These are phyloP conservation scores for Anolis sagrei DNA, from an alignment of 2,113 vertebrate genomes.

Conservation along the genomic window DNA sequence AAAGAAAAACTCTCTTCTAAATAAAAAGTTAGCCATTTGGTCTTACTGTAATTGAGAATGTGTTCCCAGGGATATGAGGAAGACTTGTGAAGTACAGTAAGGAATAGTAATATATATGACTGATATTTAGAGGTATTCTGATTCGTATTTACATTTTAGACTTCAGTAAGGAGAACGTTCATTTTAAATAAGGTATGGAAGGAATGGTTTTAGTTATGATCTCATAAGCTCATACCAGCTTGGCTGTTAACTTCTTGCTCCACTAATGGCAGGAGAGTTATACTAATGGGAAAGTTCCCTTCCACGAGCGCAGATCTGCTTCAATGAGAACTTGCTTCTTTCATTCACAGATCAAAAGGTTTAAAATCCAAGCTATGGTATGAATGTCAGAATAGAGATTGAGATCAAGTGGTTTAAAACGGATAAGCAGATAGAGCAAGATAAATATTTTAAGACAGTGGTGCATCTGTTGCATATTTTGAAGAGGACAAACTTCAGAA, in stretches of 20 bases:
- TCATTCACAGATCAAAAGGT: background rate
- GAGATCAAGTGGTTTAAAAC: background rate
- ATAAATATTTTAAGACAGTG: constrained; percentile 12
- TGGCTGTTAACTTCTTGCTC: background rate
- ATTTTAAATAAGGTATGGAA: background rate
- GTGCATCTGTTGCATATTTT: background rate
- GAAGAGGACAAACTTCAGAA: background rate
- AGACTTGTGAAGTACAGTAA: background rate
- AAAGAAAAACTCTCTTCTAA: too few species aligned
- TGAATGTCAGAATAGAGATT: background rate
- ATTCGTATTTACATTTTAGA: background rate
- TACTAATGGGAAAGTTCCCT: background rate
- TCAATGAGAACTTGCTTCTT: background rate
- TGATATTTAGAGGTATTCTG: background rate
- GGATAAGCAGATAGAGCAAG: background rate
- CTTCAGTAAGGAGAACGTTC: background rate
- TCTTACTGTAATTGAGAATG: too few species aligned
- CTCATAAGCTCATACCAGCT: background rate
- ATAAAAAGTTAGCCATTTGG: too few species aligned
- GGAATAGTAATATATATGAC: background rate
- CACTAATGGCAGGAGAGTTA: background rate
- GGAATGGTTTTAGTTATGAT: background rate
- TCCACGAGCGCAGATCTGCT: background rate
- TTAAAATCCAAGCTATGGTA: background rate
- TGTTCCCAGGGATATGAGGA: background rate